Base-by-base conservation (phyloP, 2,797 vertebrate genomes). In the Cossypha dichroa region DNA sequence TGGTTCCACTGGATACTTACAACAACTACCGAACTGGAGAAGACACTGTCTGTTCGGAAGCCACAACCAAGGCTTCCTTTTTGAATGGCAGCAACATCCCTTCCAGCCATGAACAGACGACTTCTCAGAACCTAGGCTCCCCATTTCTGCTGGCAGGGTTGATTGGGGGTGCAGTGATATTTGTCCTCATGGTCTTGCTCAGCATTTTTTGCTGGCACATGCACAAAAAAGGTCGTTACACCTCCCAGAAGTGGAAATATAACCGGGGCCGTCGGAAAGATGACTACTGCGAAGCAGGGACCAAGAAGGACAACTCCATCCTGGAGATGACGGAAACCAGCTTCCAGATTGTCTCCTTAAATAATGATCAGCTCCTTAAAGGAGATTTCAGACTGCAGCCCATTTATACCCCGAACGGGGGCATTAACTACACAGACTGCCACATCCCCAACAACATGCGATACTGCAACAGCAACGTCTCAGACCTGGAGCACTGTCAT, bases 241-340 rank as follows among this genome's bases (percentile, higher is more conserved):
- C 98, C 60, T 99, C 99, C 77, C 98, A 99, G 93, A 99, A 99
- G 98, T 99, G 99, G 99, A 99, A 99, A 98, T 99, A 99, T 74
- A 99, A 99, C 96, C 98, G 98, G 2, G 99, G 99, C 22, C 98
- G 99, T 94, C 99, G 99, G 99, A 99, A 99, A 99, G 99, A 99
- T 2, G 98, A 99, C 94, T 99, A 99, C 74, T 98, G 99, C 1
- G 99, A 99, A 95, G 99, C 99, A 4, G 99, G 99, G 84, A 99
- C 99, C 76, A 99, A 99, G 97, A 99, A 99, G 96, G 99, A 99
- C 98, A 99, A 99, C 97, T 99, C 99, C 94, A 99, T 99, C 97
- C 98, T 99, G 98, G 99, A 99, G 98, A 99, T 99, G 99, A 99
- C 99, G 84, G 99, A 99, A 98, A 99, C 99, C 96, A 99, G 99